Percentiles rank a stretch among this genome's conserved stretches.
Evolutionary conservation across 2,113 vertebrate species (phyloP).

Genomic region (Coptodon rendalli): DNA sequence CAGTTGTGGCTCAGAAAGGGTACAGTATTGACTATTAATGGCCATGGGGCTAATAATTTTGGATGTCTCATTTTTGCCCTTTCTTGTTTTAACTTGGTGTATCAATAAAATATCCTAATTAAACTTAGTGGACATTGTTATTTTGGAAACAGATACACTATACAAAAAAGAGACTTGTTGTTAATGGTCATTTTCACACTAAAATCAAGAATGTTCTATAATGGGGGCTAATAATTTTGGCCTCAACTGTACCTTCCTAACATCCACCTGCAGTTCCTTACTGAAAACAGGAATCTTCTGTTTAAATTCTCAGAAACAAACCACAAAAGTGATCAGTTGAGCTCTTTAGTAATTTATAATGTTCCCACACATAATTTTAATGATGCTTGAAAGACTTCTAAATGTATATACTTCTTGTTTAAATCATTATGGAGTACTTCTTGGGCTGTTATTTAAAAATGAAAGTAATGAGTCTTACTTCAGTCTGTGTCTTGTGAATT

Average conservation of each 20-base stretch:
- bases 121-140: not conserved
- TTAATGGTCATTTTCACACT: not conserved
- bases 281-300: not conserved
- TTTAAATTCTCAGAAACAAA: not conserved
- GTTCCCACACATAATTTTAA: not conserved
- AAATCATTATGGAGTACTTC: not conserved
- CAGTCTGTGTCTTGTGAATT: slow-evolving; percentile 33
- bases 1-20: too few species aligned
- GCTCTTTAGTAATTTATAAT: slow-evolving; percentile 1
- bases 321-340: not conserved
- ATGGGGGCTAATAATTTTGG: too few species aligned
- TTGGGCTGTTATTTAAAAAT: not conserved
- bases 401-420: not conserved
- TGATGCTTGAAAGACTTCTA: not conserved
- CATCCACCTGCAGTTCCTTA: not conserved
- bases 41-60: not conserved
- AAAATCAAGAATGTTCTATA: not conserved
- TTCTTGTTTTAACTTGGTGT: too few species aligned
- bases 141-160: not conserved
- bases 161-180: not conserved
- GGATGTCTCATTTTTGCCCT: not conserved
- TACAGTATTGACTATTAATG: not conserved
- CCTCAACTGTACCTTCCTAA: too few species aligned
- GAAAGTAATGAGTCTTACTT: slow-evolving; percentile 20
- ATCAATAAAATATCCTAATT: not conserved